phyloP scores from a whole-genome alignment of 2,797 vertebrate genomes.

The Lacerta viridis region DNA sequence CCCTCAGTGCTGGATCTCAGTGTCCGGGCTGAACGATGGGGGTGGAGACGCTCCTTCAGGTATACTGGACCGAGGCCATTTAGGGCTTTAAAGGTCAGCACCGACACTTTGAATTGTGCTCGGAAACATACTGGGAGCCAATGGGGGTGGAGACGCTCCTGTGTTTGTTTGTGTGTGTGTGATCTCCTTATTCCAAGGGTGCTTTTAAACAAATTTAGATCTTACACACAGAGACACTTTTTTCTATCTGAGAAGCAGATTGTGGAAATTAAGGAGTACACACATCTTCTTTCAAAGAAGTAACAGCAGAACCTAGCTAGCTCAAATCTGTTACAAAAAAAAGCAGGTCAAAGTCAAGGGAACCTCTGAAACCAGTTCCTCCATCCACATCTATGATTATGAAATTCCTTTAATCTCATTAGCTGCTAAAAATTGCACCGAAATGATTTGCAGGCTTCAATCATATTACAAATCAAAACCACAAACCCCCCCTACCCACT shows the following conservation, averaged over 20 bases:
- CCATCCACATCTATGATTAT: neutral
- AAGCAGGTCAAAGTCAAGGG: fast-evolving
- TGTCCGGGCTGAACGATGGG: too few species aligned
- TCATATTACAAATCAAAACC: neutral
- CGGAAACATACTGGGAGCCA: too few species aligned
- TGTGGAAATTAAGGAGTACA: fast-evolving
- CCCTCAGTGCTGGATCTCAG: too few species aligned
- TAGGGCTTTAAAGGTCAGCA: too few species aligned
- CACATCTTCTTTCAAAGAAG: neutral
- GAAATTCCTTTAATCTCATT: slow-evolving; percentile 35
- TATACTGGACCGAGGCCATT: too few species aligned
- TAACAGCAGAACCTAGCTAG: neutral
- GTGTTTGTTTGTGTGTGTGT: neutral
- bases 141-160: too few species aligned
- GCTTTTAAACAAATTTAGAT: neutral
- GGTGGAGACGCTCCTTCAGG: too few species aligned
- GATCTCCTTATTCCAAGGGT: neutral
- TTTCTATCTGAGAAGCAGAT: neutral
- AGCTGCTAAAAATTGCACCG: neutral
- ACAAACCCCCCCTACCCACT: neutral
- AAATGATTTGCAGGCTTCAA: neutral
- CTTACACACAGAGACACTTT: fast-evolving
- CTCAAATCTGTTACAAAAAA: neutral
- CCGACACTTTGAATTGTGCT: too few species aligned
- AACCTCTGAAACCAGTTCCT: slow-evolving; percentile 57